phyloP scores from a whole-genome alignment of 2,888 invertebrate genomes.

The Emmelina monodactyla region DNA sequence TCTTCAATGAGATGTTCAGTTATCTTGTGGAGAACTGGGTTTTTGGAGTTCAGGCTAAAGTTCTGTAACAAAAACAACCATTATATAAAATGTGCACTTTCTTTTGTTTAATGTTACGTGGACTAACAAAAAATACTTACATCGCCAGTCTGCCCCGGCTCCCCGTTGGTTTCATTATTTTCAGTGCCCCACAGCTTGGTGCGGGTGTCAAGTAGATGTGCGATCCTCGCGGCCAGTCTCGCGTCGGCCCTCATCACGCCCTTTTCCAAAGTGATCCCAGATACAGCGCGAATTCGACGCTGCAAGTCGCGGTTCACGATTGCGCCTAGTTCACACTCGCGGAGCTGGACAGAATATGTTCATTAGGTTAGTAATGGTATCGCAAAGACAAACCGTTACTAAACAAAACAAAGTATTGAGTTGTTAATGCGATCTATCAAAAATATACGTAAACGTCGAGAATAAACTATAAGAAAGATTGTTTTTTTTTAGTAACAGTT shows the following conservation, averaged over 20 bases:
- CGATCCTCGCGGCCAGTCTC: constrained; percentile 89
- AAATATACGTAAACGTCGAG: no score
- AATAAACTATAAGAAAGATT: no score
- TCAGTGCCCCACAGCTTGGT: constrained; percentile 74
- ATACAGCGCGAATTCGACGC: constrained; percentile 89
- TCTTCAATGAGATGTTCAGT: constrained; percentile 98
- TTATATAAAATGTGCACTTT: no score
- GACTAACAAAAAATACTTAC: neutral
- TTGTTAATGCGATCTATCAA: no score
- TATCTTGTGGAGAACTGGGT: constrained; percentile 95
- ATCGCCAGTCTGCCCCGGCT: neutral
- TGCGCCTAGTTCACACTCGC: constrained; percentile 91
- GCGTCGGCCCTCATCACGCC: constrained; percentile 91
- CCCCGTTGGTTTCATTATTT: neutral
- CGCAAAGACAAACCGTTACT: no score
- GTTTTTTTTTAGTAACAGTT: no score
- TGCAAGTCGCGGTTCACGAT: constrained; percentile 97
- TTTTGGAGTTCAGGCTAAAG: constrained; percentile 79
- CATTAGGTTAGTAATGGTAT: no score
- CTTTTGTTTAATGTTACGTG: no score
- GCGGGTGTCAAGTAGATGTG: constrained; percentile 88
- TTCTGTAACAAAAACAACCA: constrained; percentile 24
- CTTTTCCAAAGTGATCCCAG: constrained; percentile 89
- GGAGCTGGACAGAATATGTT: no score
- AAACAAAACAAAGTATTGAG: no score